phyloP scores from a whole-genome alignment of 2,888 invertebrate genomes.

The Galerucella nymphaeae region DNA sequence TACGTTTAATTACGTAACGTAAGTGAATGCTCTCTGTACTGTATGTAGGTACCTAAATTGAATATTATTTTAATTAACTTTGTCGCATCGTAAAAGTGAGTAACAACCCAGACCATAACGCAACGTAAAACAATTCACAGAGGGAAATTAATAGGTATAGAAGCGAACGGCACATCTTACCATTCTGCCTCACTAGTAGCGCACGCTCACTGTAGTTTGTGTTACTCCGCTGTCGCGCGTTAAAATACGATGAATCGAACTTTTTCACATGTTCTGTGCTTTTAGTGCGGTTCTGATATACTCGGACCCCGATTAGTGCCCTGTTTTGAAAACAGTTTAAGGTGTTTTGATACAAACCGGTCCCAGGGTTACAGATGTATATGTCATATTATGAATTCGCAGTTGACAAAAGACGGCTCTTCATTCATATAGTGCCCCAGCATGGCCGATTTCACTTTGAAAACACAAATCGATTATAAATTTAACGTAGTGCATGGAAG shows the following conservation, averaged over 20 bases:
- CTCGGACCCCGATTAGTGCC: constrained; percentile 31
- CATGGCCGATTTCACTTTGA: constrained; percentile 70
- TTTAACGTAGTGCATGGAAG: constrained; percentile 83
- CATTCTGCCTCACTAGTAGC: constrained; percentile 33
- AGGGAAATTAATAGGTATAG: constrained; percentile 19
- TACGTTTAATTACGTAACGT: not conserved
- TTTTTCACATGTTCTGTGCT: constrained; percentile 36
- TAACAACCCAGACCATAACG: constrained; percentile 2
- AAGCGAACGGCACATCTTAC: constrained; percentile 27
- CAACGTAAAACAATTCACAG: not conserved
- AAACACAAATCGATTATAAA: constrained; percentile 87
- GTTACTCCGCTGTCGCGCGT: constrained; percentile 34
- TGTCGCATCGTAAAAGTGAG: not conserved
- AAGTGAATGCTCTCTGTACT: not conserved
- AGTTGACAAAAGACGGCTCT: constrained; percentile 32
- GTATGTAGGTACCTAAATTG: not conserved
- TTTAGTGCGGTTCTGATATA: constrained; percentile 33
- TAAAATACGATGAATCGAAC: constrained; percentile 41
- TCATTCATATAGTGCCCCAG: constrained; percentile 35
- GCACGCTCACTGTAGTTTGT: constrained; percentile 36
- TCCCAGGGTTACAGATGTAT: constrained; percentile 25
- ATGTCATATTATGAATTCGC: constrained; percentile 34
- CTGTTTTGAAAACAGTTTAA: constrained; percentile 30
- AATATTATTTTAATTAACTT: constrained; percentile 4
- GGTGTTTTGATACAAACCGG: constrained; percentile 25